phyloP scores from a whole-genome alignment of 2,888 invertebrate genomes.

The Drosophila fulvimacula region DNA sequence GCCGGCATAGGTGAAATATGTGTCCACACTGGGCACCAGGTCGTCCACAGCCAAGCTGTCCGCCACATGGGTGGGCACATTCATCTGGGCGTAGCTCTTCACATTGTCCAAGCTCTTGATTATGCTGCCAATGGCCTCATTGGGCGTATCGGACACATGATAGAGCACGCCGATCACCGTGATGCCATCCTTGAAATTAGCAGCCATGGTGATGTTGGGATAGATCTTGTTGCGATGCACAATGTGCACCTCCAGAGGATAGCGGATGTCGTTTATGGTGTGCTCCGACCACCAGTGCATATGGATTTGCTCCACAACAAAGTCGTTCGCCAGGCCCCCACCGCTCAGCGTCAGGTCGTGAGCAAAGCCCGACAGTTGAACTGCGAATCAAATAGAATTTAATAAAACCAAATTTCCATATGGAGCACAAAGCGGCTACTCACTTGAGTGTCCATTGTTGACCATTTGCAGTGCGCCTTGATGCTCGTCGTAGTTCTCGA shows the following conservation, averaged over 20 bases:
- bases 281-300: conserved; percentile 95
- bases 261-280: conserved; percentile 88
- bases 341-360: conserved; percentile 85
- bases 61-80: conserved; percentile 67
- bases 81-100: conserved; percentile 70
- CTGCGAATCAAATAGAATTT: conserved; percentile 45
- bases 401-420: neutral
- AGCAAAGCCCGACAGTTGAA: conserved; percentile 77
- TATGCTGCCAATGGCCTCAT: conserved; percentile 79
- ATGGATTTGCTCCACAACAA: conserved; percentile 90
- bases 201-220: conserved; percentile 85
- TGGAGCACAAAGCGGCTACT: neutral
- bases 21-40: conserved; percentile 86
- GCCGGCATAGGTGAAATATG: conserved; percentile 88
- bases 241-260: conserved; percentile 88
- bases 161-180: conserved; percentile 88
- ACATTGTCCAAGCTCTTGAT: conserved; percentile 74
- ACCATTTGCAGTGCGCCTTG: conserved; percentile 74
- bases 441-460: conserved; percentile 84
- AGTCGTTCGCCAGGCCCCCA: conserved; percentile 85
- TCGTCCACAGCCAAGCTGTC: conserved; percentile 74
- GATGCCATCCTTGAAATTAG: conserved; percentile 86
- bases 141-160: conserved; percentile 84
- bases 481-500: conserved; percentile 78
- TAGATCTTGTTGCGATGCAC: conserved; percentile 87